These are phyloP conservation scores for Megamerina dolium DNA, from an alignment of 2,888 invertebrate species.

Conservation along the genomic window DNA sequence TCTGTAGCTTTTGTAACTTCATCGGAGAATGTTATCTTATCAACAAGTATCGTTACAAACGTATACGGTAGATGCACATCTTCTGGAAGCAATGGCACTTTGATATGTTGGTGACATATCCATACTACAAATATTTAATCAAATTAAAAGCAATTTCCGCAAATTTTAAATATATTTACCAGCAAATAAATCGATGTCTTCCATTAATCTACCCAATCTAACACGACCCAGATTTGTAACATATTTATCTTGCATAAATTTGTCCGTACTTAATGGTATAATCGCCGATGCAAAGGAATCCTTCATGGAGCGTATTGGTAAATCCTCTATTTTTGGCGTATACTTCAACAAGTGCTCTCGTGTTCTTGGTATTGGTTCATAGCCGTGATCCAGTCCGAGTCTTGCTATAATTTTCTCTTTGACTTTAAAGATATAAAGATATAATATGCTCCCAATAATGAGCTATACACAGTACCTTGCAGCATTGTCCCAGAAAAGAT, in stretches of 20 bases:
- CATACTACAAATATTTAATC: conserved; percentile 52
- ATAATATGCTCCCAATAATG: no score
- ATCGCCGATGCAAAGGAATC: conserved; percentile 62
- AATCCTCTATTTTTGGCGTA: conserved; percentile 54
- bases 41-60: conserved; percentile 69
- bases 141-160: neutral
- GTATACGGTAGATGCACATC: conserved; percentile 55
- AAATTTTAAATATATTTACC: conserved; percentile 30
- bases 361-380: conserved; percentile 49
- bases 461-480: no score
- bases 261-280: conserved; percentile 59
- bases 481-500: no score
- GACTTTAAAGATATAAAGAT: no score
- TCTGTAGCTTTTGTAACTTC: conserved; percentile 50
- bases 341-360: conserved; percentile 53
- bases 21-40: conserved; percentile 59
- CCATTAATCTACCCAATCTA: conserved; percentile 64
- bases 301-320: conserved; percentile 59
- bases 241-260: conserved; percentile 59
- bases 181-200: conserved; percentile 74
- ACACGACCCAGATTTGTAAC: conserved; percentile 57
- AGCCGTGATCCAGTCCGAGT: conserved; percentile 43
- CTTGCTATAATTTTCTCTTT: conserved; percentile 36
- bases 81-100: conserved; percentile 55
- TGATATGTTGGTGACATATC: conserved; percentile 62